Conservation (phyloP, 2,113 vertebrate species). For the Erythrolamprus reginae region DNA sequence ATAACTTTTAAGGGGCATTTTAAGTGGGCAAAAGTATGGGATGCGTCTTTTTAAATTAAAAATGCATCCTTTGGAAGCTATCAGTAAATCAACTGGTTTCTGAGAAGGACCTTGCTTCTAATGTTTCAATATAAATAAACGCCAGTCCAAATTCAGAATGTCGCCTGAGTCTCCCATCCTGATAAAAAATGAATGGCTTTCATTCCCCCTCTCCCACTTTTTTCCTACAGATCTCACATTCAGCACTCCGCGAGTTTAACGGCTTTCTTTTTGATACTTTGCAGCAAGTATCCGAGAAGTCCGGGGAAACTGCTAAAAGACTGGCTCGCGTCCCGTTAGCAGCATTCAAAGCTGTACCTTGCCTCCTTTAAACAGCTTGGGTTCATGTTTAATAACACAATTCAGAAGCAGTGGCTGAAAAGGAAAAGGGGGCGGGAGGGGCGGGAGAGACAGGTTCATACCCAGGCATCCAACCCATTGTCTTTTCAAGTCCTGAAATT, state of each 20-base stretch:
- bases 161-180: constrained; percentile 45
- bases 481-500: constrained; percentile 63
- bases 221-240: constrained; percentile 55
- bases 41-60: constrained; percentile 26
- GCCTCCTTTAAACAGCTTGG: constrained; percentile 62
- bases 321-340: constrained; percentile 61
- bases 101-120: constrained; percentile 25
- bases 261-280: constrained; percentile 66
- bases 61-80: constrained; percentile 30
- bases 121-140: constrained; percentile 56
- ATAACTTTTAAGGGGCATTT: constrained; percentile 25
- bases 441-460: constrained; percentile 50
- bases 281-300: constrained; percentile 70
- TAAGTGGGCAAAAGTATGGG: not conserved
- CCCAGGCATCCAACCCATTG: constrained; percentile 64
- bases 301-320: constrained; percentile 57
- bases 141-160: constrained; percentile 47
- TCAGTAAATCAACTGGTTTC: constrained; percentile 21
- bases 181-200: constrained; percentile 50
- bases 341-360: constrained; percentile 60
- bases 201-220: constrained; percentile 13
- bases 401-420: constrained; percentile 62
- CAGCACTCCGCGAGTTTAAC: constrained; percentile 66
- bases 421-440: not conserved
- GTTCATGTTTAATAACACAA: constrained; percentile 67